Evolutionary conservation across 2,888 invertebrate species (phyloP).

Genomic region (Chouioia cunea): DNA sequence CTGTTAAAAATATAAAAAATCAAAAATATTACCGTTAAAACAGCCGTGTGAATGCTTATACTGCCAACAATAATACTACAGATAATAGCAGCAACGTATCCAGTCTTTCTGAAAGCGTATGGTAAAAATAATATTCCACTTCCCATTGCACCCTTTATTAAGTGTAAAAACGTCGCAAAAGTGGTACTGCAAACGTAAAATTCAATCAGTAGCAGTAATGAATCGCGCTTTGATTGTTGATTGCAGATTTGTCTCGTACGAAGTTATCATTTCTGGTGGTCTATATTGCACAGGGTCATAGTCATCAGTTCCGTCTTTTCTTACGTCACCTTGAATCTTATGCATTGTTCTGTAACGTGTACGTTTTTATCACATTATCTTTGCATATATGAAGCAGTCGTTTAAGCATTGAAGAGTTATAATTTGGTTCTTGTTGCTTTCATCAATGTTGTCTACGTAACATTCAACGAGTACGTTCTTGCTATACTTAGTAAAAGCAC

Average conservation of each 20-base stretch:
- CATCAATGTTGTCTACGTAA: too few relatives aligned
- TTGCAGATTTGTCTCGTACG: constrained; percentile 8
- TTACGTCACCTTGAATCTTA: neutral
- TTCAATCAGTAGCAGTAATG: neutral
- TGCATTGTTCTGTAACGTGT: neutral
- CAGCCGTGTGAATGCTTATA: constrained; percentile 91
- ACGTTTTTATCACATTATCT: neutral
- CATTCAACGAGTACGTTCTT: too few relatives aligned
- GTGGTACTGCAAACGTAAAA: constrained; percentile 71
- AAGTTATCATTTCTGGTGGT: neutral
- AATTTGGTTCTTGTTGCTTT: too few relatives aligned
- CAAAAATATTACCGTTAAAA: constrained; percentile 77
- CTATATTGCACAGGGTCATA: constrained; percentile 21
- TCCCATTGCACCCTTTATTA: constrained; percentile 92
- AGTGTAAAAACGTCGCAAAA: constrained; percentile 85
- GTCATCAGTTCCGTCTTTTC: constrained; percentile 12
- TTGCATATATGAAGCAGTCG: too few relatives aligned
- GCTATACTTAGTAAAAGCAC: too few relatives aligned
- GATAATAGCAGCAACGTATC: constrained; percentile 73
- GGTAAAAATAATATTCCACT: constrained; percentile 93
- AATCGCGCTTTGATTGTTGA: too few relatives aligned
- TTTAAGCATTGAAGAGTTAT: too few relatives aligned
- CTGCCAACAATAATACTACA: constrained; percentile 59
- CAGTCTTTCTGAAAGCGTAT: constrained; percentile 86
- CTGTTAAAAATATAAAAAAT: too few relatives aligned